Evolutionary conservation across 2,797 vertebrate species (phyloP), one percentile per base, ranked within the genome.

Genomic region (Oreonectes daqikongensis): DNA sequence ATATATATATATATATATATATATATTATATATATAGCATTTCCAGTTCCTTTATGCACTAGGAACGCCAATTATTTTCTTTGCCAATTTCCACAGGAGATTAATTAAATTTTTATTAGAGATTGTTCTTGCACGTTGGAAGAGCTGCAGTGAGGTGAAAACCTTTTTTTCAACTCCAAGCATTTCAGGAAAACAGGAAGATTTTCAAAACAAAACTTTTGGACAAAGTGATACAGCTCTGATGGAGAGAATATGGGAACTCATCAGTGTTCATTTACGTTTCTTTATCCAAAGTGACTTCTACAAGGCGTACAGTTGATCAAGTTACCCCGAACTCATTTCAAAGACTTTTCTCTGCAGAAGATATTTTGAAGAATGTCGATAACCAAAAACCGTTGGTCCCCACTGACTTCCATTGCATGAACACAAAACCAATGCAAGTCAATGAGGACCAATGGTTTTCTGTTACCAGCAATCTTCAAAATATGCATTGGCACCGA

Each of bases 81-180:
- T 66, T 70, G 70, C 24, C 40, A 1, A 12, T 63, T 53, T 65
- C 24, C 66, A 40, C 80, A 59, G 42, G 66, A 82, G 67, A 79
- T 75, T 75, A 75, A 79, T 79, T 67, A 75, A 26, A 11, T 4
- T 64, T 74, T 63, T 69, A 74, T 66, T 57, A 57, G 61, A 40
- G 64, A 81, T 57, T 55, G 20, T 77, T 52, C 57, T 69, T 69
- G 55, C 48, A 40, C 48, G 48, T 40, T 74, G 60, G 67, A 61
- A 68, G 48, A 65, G 28, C 46, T 8, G 7, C 44, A 52, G 35
- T 5, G 17, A 52, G 8, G 69, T 46, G 46, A 38, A 26, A 55
- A 42, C 10, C 12, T 15, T 65, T 48, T n/a, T 35, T 9, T 46
- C 30, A 75, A 60, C 40, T 61, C 15, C 57, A 60, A 2, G 11